phyloP scores from a whole-genome alignment of 92 coral and sea anemone genomes.

The Micromussa lordhowensis region DNA sequence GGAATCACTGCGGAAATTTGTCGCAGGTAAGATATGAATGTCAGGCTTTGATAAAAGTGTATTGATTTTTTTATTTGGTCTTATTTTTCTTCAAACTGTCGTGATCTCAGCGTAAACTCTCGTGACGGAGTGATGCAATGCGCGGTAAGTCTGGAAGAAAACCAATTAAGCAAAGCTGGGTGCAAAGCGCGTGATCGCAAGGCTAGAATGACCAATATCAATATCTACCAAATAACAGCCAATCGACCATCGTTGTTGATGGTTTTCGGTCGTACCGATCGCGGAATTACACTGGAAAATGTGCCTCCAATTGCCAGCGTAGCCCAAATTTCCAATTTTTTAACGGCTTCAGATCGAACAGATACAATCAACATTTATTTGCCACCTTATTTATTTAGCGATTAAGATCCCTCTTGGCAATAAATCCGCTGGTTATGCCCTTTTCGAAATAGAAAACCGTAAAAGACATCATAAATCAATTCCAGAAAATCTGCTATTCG shows the following conservation, averaged over 20 bases:
- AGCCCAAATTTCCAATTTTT: no score
- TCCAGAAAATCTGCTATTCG: no score
- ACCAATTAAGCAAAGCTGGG: not conserved
- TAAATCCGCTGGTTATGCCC: no score
- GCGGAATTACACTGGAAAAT: not conserved
- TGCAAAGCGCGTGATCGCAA: not conserved
- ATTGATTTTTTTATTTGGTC: not conserved
- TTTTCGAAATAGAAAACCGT: no score
- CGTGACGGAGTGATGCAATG: not conserved
- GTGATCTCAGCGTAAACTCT: not conserved
- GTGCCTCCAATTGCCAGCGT: no score
- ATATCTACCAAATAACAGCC: not conserved
- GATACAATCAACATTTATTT: no score
- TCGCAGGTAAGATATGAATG: slow-evolving; percentile 60
- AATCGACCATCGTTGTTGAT: not conserved
- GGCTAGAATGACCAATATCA: not conserved
- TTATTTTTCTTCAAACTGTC: not conserved
- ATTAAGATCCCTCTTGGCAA: no score
- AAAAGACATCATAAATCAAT: no score
- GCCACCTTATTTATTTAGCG: no score
- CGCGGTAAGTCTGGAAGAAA: not conserved
- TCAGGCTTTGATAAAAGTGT: not conserved
- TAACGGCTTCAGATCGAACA: no score
- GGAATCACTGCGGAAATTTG: slow-evolving; percentile 88
- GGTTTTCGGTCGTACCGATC: not conserved